These are phyloP conservation scores for Eulacestoma nigropectus DNA, from an alignment of 2,113 vertebrate species.

Conservation along the genomic window DNA sequence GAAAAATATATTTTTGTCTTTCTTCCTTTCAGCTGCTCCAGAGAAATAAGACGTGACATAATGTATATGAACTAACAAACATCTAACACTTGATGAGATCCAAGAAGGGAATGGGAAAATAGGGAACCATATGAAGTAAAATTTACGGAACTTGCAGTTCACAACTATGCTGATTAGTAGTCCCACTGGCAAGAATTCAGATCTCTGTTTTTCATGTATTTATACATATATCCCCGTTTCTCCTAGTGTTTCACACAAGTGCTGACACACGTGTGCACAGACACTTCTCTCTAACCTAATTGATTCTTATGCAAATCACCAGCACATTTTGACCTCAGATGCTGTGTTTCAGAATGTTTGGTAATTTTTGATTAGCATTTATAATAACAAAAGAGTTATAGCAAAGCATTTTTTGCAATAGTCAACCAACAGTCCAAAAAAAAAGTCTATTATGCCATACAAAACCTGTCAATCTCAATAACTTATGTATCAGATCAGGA, in stretches of 20 bases:
- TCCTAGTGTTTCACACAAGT: neutral
- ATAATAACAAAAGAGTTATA: neutral
- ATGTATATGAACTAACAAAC: neutral
- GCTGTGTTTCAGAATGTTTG: neutral
- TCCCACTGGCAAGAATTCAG: neutral
- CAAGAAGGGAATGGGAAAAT: neutral
- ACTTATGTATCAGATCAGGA: neutral
- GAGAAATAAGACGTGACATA: neutral
- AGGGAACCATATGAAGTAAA: neutral
- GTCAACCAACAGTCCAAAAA: neutral
- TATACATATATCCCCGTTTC: neutral
- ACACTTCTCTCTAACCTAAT: neutral
- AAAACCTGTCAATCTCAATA: neutral
- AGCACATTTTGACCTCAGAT: neutral
- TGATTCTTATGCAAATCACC: neutral
- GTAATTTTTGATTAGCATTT: neutral
- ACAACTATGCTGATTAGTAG: neutral
- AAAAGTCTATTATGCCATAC: neutral
- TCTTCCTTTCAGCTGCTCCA: neutral
- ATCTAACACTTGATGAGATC: neutral
- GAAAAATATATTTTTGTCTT: neutral
- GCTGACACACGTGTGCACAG: fast-evolving
- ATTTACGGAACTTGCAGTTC: neutral
- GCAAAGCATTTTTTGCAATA: neutral
- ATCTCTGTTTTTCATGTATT: neutral